phyloP scores from a whole-genome alignment of 2,113 vertebrate genomes.

The Ranitomeya variabilis region DNA sequence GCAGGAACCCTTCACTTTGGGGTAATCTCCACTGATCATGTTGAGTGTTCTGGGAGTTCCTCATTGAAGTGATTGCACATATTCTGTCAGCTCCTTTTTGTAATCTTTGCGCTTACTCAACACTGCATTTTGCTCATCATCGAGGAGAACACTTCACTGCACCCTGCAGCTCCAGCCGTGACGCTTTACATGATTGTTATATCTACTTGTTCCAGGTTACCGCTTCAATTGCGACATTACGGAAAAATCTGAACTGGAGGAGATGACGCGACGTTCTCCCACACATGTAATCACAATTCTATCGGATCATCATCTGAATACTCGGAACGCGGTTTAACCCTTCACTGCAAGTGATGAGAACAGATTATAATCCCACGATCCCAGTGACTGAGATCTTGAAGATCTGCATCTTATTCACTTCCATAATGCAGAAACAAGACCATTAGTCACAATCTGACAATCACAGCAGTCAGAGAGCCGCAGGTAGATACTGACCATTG shows the following conservation, averaged over 20 bases:
- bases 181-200: neutral
- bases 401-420: neutral
- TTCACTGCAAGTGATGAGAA: neutral
- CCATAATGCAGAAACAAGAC: neutral
- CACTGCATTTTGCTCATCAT: neutral
- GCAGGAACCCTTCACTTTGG: neutral
- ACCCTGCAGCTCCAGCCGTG: neutral
- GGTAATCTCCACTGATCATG: neutral
- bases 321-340: neutral
- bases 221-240: neutral
- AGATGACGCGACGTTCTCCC: neutral
- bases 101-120: neutral
- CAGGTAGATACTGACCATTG: neutral
- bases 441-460: neutral
- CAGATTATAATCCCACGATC: neutral
- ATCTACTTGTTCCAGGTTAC: constrained; percentile 4
- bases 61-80: constrained; percentile 15
- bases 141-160: constrained; percentile 7
- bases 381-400: neutral
- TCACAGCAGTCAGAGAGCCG: neutral
- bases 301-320: neutral
- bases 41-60: neutral
- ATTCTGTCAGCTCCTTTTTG: neutral
- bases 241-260: neutral
- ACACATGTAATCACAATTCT: neutral